Conservation (phyloP, 1,140 invertebrate species). For the Trichonephila clavata region DNA sequence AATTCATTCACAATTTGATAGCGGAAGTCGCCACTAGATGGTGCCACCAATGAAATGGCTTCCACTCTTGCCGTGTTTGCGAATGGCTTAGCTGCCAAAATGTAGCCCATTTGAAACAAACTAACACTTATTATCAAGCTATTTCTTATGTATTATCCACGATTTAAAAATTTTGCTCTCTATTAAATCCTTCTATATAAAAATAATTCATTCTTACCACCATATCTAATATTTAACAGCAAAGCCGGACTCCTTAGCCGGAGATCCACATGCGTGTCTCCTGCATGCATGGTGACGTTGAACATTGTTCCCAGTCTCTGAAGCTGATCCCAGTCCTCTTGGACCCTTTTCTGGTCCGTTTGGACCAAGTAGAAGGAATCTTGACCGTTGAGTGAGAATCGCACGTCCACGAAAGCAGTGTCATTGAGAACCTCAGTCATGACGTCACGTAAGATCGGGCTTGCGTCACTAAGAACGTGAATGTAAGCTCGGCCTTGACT, state of each 20-base stretch:
- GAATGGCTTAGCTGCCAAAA: too few relatives aligned
- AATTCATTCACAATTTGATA: too few relatives aligned
- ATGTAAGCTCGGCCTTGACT: constrained; percentile 88
- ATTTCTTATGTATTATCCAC: too few relatives aligned
- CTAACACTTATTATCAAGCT: too few relatives aligned
- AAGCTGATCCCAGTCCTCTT: constrained; percentile 92
- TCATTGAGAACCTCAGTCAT: constrained; percentile 96
- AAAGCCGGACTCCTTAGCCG: constrained; percentile 85
- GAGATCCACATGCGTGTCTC: constrained; percentile 83
- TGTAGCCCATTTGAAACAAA: too few relatives aligned
- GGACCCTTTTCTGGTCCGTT: constrained; percentile 90
- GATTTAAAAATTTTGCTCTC: too few relatives aligned
- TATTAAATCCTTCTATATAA: too few relatives aligned
- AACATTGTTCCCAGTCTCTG: constrained; percentile 87
- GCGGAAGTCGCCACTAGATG: too few relatives aligned
- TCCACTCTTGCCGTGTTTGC: too few relatives aligned
- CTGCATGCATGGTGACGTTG: constrained; percentile 92
- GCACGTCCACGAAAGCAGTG: constrained; percentile 92
- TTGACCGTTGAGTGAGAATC: constrained; percentile 93
- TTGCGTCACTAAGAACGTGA: constrained; percentile 85
- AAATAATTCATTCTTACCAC: constrained; percentile 84
- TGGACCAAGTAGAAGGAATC: constrained; percentile 98
- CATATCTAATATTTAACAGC: constrained; percentile 86
- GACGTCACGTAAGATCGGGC: constrained; percentile 93
- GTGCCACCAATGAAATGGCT: too few relatives aligned